A percentile compares a stretch with the other conserved stretches of the same genome.
phyloP scores from a whole-genome alignment of 1,140 invertebrate genomes.

The Geopemphigus sp. region DNA sequence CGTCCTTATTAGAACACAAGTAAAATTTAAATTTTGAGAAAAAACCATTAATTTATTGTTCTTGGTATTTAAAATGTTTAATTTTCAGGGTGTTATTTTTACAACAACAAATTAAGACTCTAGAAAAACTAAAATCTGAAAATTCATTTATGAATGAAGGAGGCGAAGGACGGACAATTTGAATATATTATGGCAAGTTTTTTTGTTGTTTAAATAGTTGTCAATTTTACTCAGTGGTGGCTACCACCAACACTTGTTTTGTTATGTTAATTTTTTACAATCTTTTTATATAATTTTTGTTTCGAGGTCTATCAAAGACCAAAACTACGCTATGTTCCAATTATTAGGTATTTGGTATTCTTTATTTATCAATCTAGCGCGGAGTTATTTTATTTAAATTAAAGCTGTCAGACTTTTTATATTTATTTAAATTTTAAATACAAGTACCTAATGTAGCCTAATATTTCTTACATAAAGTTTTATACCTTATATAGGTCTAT shows the following conservation, averaged over 20 bases:
- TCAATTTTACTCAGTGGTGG: slow-evolving; percentile 20
- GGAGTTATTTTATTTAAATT: slow-evolving; percentile 18
- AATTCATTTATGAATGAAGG: slow-evolving; percentile 86
- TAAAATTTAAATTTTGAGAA: slow-evolving; percentile 55
- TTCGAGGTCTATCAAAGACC: slow-evolving; percentile 31
- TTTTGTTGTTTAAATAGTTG: slow-evolving; percentile 41
- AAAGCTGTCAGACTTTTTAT: slow-evolving; percentile 24
- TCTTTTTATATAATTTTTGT: slow-evolving; percentile 41
- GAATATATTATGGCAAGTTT: slow-evolving; percentile 43
- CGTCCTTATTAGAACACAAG: slow-evolving; percentile 96
- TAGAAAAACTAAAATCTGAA: slow-evolving; percentile 89
- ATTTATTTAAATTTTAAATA: slow-evolving; percentile 46
- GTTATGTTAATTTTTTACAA: slow-evolving; percentile 47
- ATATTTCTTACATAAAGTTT: neutral
- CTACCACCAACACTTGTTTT: slow-evolving; percentile 25
- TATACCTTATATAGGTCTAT: neutral
- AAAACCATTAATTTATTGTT: neutral
- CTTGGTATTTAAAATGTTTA: slow-evolving; percentile 52
- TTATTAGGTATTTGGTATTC: slow-evolving; percentile 36
- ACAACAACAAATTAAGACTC: slow-evolving; percentile 81
- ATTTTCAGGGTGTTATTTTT: slow-evolving; percentile 81
- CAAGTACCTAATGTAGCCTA: slow-evolving; percentile 33
- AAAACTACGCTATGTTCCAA: slow-evolving; percentile 45
- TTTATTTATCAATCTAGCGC: slow-evolving; percentile 12
- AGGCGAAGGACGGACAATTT: slow-evolving; percentile 38